phyloP scores from a whole-genome alignment of 2,888 invertebrate species.

The Chaitophorus viminalis region DNA sequence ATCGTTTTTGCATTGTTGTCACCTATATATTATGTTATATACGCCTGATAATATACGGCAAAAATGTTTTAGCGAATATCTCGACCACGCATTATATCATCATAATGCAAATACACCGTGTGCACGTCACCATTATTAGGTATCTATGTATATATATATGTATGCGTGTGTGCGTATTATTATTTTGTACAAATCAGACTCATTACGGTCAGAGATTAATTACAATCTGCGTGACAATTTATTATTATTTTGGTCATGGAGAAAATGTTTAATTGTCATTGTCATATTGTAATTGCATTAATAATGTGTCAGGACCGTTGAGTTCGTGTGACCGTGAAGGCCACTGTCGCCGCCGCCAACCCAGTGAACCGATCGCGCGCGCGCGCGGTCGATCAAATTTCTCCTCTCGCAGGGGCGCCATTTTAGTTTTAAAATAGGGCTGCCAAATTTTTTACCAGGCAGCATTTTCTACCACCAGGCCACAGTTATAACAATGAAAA shows the following conservation, averaged over 20 bases:
- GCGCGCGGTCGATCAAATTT: constrained; percentile 16
- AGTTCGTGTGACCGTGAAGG: constrained; percentile 47
- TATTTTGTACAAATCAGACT: background rate
- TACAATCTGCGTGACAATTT: constrained; percentile 26
- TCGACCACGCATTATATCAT: background rate
- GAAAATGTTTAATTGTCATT: constrained; percentile 46
- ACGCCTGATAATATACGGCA: background rate
- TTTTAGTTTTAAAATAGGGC: no score
- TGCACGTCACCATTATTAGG: no score
- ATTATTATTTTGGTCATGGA: constrained; percentile 48
- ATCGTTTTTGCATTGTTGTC: no score
- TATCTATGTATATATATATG: no score
- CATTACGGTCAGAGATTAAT: constrained; percentile 33
- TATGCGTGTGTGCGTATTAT: background rate
- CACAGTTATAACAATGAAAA: no score
- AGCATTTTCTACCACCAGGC: no score
- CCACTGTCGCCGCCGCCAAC: constrained; percentile 6
- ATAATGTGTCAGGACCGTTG: constrained; percentile 55
- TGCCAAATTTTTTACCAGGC: no score
- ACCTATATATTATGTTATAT: no score
- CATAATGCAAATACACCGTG: no score
- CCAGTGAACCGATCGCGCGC: constrained; percentile 13
- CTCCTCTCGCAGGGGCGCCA: no score
- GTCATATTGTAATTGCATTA: constrained; percentile 32
- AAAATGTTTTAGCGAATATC: background rate